phyloP scores from a whole-genome alignment of 2,797 vertebrate genomes.

The Clarias laeviceps region DNA sequence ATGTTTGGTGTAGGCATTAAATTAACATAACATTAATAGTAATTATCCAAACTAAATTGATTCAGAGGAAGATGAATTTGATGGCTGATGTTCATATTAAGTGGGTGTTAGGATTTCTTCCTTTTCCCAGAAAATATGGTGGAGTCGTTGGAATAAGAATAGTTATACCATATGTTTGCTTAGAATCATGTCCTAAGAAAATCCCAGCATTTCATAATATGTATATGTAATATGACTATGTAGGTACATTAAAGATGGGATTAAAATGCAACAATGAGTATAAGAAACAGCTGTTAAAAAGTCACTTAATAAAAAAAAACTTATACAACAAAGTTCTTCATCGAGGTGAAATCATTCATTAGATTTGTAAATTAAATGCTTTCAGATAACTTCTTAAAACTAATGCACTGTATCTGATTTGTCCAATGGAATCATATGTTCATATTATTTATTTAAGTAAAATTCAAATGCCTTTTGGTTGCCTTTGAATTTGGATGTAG shows the following conservation, averaged over 20 bases:
- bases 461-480: background rate
- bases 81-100: background rate
- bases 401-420: background rate
- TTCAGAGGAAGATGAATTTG: background rate
- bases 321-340: background rate
- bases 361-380: background rate
- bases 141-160: background rate
- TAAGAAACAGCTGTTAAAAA: background rate
- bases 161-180: slow-evolving; percentile 10
- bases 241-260: background rate
- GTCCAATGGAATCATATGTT: background rate
- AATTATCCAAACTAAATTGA: background rate
- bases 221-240: no score
- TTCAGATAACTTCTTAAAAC: background rate
- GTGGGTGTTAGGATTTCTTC: background rate
- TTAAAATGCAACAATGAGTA: background rate
- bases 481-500: slow-evolving; percentile 3
- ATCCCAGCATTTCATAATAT: background rate
- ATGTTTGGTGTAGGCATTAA: background rate
- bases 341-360: background rate
- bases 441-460: background rate
- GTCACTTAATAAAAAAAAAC: background rate
- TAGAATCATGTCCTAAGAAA: background rate
- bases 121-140: background rate
- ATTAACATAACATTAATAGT: background rate